A percentile compares a stretch with the other conserved stretches of the same genome.
Evolutionary conservation across 1,140 invertebrate species (phyloP).

Genomic region (Globodera ellingtonae): DNA sequence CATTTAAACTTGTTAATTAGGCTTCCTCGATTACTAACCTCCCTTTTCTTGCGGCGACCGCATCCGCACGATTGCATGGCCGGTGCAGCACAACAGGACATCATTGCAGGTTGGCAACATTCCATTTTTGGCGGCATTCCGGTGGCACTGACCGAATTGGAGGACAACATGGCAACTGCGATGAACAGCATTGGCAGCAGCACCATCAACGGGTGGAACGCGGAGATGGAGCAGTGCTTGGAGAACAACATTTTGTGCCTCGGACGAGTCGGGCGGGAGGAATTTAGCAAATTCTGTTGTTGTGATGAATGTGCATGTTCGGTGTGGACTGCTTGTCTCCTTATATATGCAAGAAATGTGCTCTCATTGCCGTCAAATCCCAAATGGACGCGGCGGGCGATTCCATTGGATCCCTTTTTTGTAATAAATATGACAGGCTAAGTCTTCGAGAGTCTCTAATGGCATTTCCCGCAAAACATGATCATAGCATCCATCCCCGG

Average conservation of each 20-base stretch:
- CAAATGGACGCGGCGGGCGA: background rate
- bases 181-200: background rate
- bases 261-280: too few relatives aligned
- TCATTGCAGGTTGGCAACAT: background rate
- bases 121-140: background rate
- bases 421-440: background rate
- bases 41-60: background rate
- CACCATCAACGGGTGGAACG: background rate
- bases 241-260: background rate
- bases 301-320: too few relatives aligned
- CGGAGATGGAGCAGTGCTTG: background rate
- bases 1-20: background rate
- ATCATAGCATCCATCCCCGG: background rate
- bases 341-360: too few relatives aligned
- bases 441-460: background rate
- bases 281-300: too few relatives aligned
- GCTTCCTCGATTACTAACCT: background rate
- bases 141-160: background rate
- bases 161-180: background rate
- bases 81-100: background rate
- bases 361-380: background rate
- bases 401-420: background rate
- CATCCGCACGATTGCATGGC: background rate
- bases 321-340: too few relatives aligned
- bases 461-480: background rate